Evolutionary conservation across 2,113 vertebrate species (phyloP).

Genomic region (Stigmatopora nigra): DNA sequence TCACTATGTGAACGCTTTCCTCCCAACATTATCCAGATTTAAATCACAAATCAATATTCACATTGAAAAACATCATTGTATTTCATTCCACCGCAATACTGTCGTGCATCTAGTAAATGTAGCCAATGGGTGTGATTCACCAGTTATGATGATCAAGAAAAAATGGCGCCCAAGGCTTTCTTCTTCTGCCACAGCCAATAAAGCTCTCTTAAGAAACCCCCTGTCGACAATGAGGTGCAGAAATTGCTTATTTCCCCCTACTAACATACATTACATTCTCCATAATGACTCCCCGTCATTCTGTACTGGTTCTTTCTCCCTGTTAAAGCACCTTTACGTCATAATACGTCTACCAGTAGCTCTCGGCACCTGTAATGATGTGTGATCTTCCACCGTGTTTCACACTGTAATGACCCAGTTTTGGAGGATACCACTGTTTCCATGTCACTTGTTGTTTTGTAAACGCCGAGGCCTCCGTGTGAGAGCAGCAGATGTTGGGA

Average conservation of each 20-base stretch:
- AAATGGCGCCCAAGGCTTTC: not conserved
- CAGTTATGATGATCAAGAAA: not conserved
- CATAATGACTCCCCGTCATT: too few relatives aligned
- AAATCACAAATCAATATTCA: not conserved
- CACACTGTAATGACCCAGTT: constrained; percentile 15
- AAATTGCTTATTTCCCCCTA: not conserved
- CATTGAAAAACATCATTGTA: not conserved
- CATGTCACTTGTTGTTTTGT: constrained; percentile 6
- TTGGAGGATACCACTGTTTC: not conserved
- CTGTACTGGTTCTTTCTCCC: too few relatives aligned
- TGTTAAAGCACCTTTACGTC: not conserved
- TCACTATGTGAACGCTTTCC: not conserved
- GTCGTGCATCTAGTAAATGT: not conserved
- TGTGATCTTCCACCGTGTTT: not conserved
- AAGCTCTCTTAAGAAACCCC: not conserved
- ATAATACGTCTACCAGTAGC: not conserved
- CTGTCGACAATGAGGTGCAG: not conserved
- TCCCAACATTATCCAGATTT: not conserved
- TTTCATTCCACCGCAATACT: not conserved
- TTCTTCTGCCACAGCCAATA: not conserved
- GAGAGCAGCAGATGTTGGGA: constrained; percentile 10
- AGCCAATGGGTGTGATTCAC: not conserved
- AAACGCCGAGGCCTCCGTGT: constrained; percentile 2
- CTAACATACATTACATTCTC: not conserved
- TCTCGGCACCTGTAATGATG: not conserved